Evolutionary conservation across 2,797 vertebrate species (phyloP), one percentile per base, ranked within the genome.

Genomic region (Lepus oiostolus): DNA sequence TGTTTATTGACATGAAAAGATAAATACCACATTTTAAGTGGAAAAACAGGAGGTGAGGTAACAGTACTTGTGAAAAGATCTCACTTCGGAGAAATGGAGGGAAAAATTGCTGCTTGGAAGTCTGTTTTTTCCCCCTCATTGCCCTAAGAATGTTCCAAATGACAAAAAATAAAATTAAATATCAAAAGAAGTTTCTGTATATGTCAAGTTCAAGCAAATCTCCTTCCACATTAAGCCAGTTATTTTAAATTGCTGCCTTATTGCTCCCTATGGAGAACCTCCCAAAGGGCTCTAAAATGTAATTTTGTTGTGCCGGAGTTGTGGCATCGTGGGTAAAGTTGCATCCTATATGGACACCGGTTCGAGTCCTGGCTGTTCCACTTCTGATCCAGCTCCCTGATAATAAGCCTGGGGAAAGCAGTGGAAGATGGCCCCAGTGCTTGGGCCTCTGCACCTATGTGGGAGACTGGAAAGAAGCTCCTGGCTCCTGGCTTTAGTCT

Each of bases 201-300:
- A 93, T 21, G 79, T 82, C 67, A 24, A 28, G 38, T 97, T 97
- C 74, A 95, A 93, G 30, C 7, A 90, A 91, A 92, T 85, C 54
- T 62, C 86, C 79, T 90, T 54, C 42, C 35, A 70, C 0, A 74
- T 68, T 83, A 93, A 97, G 9, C 24, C 17, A 83, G 24, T 86
- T 91, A 91, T 96, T 88, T 95, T 70, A 95, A 47, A 60, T 91
- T 93, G 71, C 35, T 82, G 63, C 54, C 67, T 76, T 38, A 76
- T 35, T 72, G 63, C 47, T 91, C 75, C 30, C 72, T 60, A 72
- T 62, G 38, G 71, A 24, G 6, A 65, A 76, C 68, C 58, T 95
- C 50, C 70, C 70, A 58, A 52, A 52, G 65, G 52, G 30, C 86
- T 47, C 89, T 9, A 63, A 95, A 91, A 86, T 63, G 35, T 72